Evolutionary conservation across 2,113 vertebrate species (phyloP), one percentile per base, ranked within the genome.

Genomic region (Neoarius graeffei): DNA sequence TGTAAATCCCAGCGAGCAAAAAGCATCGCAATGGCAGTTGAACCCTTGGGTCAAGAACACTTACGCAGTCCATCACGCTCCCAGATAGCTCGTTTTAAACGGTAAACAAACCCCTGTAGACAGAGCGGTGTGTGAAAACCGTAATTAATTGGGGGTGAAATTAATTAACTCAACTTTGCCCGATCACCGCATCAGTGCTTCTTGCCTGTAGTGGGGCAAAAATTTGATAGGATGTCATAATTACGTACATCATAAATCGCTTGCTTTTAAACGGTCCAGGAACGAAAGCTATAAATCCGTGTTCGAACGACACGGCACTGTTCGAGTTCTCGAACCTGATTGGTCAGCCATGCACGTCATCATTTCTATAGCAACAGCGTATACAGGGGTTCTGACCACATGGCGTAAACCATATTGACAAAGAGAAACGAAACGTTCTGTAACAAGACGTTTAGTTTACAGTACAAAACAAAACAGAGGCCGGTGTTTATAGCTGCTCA

Each of bases 31-130:
- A 25, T 69, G 80, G 67, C 71, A 52, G 64, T 35, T 71, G 52
- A 81, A 85, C 35, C 76, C 64, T 59, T 54, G 48, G 85, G 62
- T 87, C 81, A 87, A 35, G 85, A 73, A 87, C n/a, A 81, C 85
- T 84, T 87, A 81, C 11, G 73, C 66, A 87, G 74, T 86, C 56
- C 66, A 79, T 50, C 42, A 30, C 19, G 48, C 82, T 67, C 73
- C 30, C 71, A 67, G 87, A 84, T 85, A n/a, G 73, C 23, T 84
- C 17, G 50, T 35, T 73, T 73, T 74, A 74, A 74, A 81, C 23
- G 23, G 35, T 76, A 85, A 77, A 85, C 59, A 30, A 77, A 60
- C 71, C 35, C 84, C 84, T 20, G 57, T 27, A 85, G 84, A 81
- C 77, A 56, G 25, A 56, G 27, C n/a, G 10, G 73, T 0, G 42